These are phyloP conservation scores for Hydriomena furcata DNA, from an alignment of 2,888 invertebrate species.

Conservation along the genomic window DNA sequence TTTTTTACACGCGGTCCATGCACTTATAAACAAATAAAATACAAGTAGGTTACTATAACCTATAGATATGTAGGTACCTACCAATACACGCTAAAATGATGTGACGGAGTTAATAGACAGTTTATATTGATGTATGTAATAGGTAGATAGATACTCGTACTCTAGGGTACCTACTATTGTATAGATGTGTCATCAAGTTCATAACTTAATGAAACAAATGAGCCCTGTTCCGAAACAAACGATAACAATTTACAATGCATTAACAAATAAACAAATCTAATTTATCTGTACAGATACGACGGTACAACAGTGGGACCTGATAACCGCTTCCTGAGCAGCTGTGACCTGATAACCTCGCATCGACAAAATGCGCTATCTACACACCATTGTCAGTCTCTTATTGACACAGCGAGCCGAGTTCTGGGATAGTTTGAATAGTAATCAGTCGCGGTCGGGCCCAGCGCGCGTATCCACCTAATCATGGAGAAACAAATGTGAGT, in stretches of 20 bases:
- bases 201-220: slow-evolving; percentile 7
- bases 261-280: slow-evolving; percentile 48
- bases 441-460: slow-evolving; percentile 60
- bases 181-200: no score
- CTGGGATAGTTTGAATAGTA: slow-evolving; percentile 38
- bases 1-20: no score
- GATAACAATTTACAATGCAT: slow-evolving; percentile 39
- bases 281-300: slow-evolving; percentile 65
- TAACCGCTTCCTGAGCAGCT: slow-evolving; percentile 79
- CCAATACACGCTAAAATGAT: no score
- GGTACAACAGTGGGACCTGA: slow-evolving; percentile 53
- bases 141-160: no score
- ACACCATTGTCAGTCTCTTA: slow-evolving; percentile 52
- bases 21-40: no score
- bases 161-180: no score
- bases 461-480: slow-evolving; percentile 57
- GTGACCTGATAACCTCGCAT: slow-evolving; percentile 67
- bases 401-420: slow-evolving; percentile 50
- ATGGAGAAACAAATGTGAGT: slow-evolving; percentile 22
- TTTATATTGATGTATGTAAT: no score
- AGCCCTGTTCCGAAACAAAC: slow-evolving; percentile 10
- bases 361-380: slow-evolving; percentile 74
- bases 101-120: no score
- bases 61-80: no score
- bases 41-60: no score